Conservation (phyloP, 1,140 invertebrate species). For the Hypothenemus hampei region DNA sequence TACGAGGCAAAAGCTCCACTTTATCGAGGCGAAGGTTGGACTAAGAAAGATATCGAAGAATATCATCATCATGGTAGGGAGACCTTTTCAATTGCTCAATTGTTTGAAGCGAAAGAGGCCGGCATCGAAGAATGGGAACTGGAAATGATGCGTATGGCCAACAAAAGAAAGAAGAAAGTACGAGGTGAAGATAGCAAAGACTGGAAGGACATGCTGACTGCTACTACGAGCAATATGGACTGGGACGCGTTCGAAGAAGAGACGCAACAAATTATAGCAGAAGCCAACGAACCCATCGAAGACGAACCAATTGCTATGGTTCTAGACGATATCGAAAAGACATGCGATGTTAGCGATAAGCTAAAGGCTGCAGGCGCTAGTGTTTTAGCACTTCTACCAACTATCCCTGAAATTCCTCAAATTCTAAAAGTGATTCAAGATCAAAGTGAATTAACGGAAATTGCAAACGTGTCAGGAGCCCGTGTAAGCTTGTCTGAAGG, state of each 20-base stretch:
- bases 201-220: conserved; percentile 40
- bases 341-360: conserved; percentile 53
- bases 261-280: conserved; percentile 42
- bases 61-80: conserved; percentile 50
- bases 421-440: conserved; percentile 57
- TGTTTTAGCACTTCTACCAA: conserved; percentile 53
- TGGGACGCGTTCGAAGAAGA: conserved; percentile 47
- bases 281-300: conserved; percentile 38
- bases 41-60: conserved; percentile 57
- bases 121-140: conserved; percentile 55
- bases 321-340: conserved; percentile 52
- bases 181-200: conserved; percentile 43
- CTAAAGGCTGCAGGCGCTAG: conserved; percentile 51
- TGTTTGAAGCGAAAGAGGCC: conserved; percentile 72
- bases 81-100: conserved; percentile 60
- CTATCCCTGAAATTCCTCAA: conserved; percentile 57
- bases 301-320: conserved; percentile 46
- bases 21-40: conserved; percentile 57
- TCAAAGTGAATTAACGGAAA: conserved; percentile 52
- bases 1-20: conserved; percentile 55
- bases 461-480: conserved; percentile 59
- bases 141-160: conserved; percentile 42
- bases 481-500: conserved; percentile 57
- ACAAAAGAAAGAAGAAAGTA: conserved; percentile 42
- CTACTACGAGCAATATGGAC: conserved; percentile 39